These are phyloP conservation scores for Zaprionus nigranus DNA, from an alignment of 1,140 invertebrate species.

Conservation along the genomic window DNA sequence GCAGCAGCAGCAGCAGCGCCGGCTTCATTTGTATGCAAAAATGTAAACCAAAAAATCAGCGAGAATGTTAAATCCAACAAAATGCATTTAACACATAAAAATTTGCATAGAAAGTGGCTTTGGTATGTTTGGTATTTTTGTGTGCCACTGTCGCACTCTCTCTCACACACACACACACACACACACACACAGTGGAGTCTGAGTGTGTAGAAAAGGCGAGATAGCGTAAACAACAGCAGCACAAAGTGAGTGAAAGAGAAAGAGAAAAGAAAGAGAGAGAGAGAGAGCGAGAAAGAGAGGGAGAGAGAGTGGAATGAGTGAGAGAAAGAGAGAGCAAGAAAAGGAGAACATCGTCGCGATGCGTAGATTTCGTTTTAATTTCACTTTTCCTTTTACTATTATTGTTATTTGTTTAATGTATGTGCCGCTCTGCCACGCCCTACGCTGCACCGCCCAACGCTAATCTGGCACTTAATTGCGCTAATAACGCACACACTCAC, in stretches of 20 bases:
- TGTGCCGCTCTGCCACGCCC: slow-evolving; percentile 3
- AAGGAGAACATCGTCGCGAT: not conserved
- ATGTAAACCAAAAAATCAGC: slow-evolving; percentile 83
- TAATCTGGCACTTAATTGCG: slow-evolving; percentile 40
- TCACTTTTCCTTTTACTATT: slow-evolving; percentile 53
- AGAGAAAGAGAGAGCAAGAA: not conserved
- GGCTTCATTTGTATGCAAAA: slow-evolving; percentile 82
- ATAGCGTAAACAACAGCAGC: slow-evolving; percentile 2
- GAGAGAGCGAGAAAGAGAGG: too few species aligned
- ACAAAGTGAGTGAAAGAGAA: slow-evolving; percentile 6
- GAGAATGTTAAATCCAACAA: slow-evolving; percentile 84
- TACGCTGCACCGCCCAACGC: not conserved
- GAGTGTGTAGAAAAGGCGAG: not conserved
- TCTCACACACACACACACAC: slow-evolving; percentile 3
- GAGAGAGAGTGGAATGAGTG: not conserved
- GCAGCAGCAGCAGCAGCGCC: slow-evolving; percentile 14
- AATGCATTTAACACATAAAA: slow-evolving; percentile 84
- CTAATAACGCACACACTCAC: slow-evolving; percentile 36
- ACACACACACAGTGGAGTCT: not conserved
- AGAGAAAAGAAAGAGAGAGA: not conserved
- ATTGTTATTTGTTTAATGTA: slow-evolving; percentile 40
- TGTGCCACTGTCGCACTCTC: slow-evolving; percentile 28
- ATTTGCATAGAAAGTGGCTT: slow-evolving; percentile 83
- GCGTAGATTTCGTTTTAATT: slow-evolving; percentile 55
- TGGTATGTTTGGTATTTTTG: slow-evolving; percentile 62